These are phyloP conservation scores for Mormyrops attenuatus DNA, from an alignment of 2,797 vertebrate species.

Conservation along the genomic window DNA sequence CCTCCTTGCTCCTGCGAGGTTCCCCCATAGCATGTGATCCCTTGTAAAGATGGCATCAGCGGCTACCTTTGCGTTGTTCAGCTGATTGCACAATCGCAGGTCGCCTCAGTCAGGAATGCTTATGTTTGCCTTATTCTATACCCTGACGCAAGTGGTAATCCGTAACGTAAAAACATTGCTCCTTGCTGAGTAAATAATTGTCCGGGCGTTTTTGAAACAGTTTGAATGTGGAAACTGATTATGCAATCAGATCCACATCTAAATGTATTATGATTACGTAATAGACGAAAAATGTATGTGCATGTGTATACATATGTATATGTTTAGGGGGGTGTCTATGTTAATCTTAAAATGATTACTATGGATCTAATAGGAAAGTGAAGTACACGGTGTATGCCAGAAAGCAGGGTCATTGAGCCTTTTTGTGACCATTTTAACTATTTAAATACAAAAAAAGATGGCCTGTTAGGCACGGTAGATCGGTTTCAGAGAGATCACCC, in stretches of 20 bases:
- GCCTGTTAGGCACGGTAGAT: background rate
- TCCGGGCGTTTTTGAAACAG: background rate
- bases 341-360: background rate
- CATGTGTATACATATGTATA: background rate
- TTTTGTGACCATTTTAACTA: background rate
- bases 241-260: background rate
- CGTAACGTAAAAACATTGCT: conserved; percentile 7
- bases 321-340: background rate
- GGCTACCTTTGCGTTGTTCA: conserved; percentile 28
- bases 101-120: conserved; percentile 26
- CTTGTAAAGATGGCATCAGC: conserved; percentile 30
- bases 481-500: background rate
- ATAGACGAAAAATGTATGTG: background rate
- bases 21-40: conserved; percentile 35
- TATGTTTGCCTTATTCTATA: conserved; percentile 24
- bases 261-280: background rate
- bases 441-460: background rate
- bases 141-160: conserved; percentile 21
- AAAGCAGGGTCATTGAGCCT: background rate
- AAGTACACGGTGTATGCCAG: background rate
- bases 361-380: background rate
- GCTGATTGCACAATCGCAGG: conserved; percentile 37
- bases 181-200: conserved; percentile 15
- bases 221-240: background rate
- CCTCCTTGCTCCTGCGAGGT: conserved; percentile 14